phyloP scores from a whole-genome alignment of 2,797 vertebrate genomes.

The Darevskia mixta region DNA sequence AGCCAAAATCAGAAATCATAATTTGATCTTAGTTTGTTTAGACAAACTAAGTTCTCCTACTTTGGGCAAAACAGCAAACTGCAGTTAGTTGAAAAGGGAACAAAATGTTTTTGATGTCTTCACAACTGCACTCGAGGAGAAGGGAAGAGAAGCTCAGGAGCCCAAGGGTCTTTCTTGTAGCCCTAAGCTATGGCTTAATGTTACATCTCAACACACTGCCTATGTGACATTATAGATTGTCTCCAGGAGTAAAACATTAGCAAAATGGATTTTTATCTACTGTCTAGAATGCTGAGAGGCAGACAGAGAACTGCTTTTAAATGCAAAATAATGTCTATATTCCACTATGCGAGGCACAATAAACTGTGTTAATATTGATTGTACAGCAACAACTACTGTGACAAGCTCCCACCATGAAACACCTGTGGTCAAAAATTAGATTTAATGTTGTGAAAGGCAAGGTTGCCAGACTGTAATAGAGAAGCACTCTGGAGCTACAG shows the following conservation, averaged over 20 bases:
- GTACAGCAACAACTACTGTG: conserved; percentile 10
- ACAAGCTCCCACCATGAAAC: not conserved
- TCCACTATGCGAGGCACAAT: not conserved
- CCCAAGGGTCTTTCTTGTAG: too few relatives aligned
- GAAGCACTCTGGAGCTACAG: not conserved
- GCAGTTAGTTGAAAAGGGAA: too few relatives aligned
- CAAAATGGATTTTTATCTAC: not conserved
- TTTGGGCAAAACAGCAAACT: too few relatives aligned
- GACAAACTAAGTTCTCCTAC: too few relatives aligned
- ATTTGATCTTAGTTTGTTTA: too few relatives aligned
- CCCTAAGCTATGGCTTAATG: not conserved
- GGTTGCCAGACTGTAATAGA: not conserved
- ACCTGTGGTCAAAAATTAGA: not conserved
- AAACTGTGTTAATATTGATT: not conserved
- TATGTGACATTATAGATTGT: not conserved
- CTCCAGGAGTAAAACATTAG: not conserved
- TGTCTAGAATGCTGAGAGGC: not conserved
- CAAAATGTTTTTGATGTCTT: too few relatives aligned
- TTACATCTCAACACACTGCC: not conserved
- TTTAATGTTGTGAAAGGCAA: not conserved
- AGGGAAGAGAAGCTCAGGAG: too few relatives aligned
- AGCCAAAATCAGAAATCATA: too few relatives aligned
- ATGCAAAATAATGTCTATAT: not conserved
- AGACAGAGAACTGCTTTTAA: not conserved
- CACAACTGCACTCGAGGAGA: too few relatives aligned